These are phyloP conservation scores for Pachyuromys duprasi DNA, from an alignment of 2,797 vertebrate genomes.

Conservation along the genomic window DNA sequence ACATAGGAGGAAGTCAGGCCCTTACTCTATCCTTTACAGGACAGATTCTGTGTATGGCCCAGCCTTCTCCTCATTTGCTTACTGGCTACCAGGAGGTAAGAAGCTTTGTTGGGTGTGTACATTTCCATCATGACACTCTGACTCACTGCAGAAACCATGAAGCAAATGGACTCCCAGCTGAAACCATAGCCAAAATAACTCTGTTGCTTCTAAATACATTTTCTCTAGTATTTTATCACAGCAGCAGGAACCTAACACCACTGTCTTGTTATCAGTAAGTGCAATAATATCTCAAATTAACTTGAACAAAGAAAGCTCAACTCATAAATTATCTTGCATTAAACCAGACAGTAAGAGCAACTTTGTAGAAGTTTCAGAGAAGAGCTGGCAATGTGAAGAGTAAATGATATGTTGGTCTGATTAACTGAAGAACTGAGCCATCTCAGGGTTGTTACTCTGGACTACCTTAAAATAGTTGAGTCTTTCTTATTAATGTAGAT, in stretches of 20 bases:
- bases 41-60: too few relatives aligned
- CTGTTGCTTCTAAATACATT: not conserved
- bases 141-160: not conserved
- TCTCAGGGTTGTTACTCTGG: conserved; percentile 46
- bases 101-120: not conserved
- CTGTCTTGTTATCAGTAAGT: not conserved
- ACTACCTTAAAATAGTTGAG: conserved; percentile 26
- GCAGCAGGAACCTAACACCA: not conserved
- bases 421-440: not conserved
- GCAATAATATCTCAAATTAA: conserved; percentile 21
- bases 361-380: not conserved
- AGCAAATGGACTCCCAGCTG: not conserved
- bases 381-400: not conserved
- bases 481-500: conserved; percentile 52
- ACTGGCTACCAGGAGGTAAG: not conserved
- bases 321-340: conserved; percentile 25
- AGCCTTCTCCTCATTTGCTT: not conserved
- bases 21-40: not conserved
- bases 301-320: not conserved
- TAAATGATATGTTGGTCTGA: conserved; percentile 36
- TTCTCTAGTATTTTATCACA: not conserved
- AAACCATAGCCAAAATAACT: too few relatives aligned
- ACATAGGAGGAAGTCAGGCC: not conserved
- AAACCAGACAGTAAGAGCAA: not conserved
- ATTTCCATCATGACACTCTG: too few relatives aligned